Base-by-base conservation (phyloP, 2,888 invertebrate species). In the Adelphocoris suturalis region DNA sequence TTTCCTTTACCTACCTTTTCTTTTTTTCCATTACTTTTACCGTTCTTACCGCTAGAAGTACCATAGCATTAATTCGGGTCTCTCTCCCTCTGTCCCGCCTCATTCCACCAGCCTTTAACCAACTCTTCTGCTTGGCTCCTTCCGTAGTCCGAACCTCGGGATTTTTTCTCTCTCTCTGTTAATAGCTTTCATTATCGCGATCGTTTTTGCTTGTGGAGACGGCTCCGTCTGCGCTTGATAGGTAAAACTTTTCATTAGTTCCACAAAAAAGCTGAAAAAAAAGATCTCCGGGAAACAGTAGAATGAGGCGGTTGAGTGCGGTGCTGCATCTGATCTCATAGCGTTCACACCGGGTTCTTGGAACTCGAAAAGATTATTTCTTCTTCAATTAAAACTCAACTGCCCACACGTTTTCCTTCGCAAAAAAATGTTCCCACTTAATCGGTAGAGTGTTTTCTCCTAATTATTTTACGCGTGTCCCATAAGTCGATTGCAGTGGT, bases 171-270 rank as follows among this genome's bases (percentile, higher is more conserved):
- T 52, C 47, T 52, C 52, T 23, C 82, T 19, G 82, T 48, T 82
- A 82, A 82, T 82, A 82, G 82, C 82, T 52, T 82, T 82, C 82
- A 82, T 82, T 82, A 82, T 82, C 82, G 82, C 82, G 82, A 82
- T 82, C 82, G 47, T 82, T 82, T 81, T 68, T 52, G 19, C 82
- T 23, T 23, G 52, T 82, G 47, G 47, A 82, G 82, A 23, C 78
- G 27, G 27, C 52, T 16, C 68, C 52, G 82, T 48, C 48, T 52
- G 52, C 82, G 19, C 82, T 27, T 47, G 82, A 82, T 82, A 82
- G 82, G 82, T 82, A 46, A 48, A 82, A 82, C 82, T 82, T 82
- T 68, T 82, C 82, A 82, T 82, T 82, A 82, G 82, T 68, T 68
- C 23, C 68, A 68, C 68, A 68, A 19, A 23, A 19, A 61, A 19